Percentiles rank a stretch among this genome's conserved stretches.
These are phyloP conservation scores for Drosophila sulfurigaster DNA, from an alignment of 1,140 invertebrate genomes.

Conservation along the genomic window DNA sequence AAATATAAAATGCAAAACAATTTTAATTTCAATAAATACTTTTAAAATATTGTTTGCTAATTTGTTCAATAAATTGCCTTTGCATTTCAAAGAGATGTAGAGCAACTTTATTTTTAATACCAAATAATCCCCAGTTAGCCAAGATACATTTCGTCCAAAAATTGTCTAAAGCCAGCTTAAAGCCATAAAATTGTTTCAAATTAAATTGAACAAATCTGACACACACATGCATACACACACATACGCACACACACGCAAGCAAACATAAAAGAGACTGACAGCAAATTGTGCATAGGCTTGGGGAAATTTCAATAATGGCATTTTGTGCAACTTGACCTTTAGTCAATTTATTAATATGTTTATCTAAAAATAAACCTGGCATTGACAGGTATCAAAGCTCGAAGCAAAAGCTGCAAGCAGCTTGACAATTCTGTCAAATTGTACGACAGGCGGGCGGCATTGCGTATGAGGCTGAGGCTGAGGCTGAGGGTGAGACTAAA, in stretches of 20 bases:
- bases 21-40: no score
- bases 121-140: neutral
- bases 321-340: conserved; percentile 2
- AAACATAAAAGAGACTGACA: neutral
- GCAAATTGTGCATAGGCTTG: conserved; percentile 2
- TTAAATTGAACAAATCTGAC: neutral
- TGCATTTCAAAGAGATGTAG: no score
- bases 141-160: neutral
- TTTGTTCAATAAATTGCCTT: no score
- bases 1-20: no score
- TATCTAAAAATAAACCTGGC: conserved; percentile 6
- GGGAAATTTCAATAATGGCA: conserved; percentile 2
- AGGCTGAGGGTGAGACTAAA: neutral
- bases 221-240: neutral
- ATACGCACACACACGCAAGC: neutral
- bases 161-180: neutral
- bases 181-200: neutral
- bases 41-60: no score
- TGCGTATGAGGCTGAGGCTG: neutral
- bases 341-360: conserved; percentile 10
- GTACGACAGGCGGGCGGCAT: neutral
- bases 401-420: neutral
- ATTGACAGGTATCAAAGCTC: neutral
- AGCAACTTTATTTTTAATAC: no score
- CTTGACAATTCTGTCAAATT: neutral